phyloP scores from a whole-genome alignment of 2,888 invertebrate species.

The Caenorhabditis afra region DNA sequence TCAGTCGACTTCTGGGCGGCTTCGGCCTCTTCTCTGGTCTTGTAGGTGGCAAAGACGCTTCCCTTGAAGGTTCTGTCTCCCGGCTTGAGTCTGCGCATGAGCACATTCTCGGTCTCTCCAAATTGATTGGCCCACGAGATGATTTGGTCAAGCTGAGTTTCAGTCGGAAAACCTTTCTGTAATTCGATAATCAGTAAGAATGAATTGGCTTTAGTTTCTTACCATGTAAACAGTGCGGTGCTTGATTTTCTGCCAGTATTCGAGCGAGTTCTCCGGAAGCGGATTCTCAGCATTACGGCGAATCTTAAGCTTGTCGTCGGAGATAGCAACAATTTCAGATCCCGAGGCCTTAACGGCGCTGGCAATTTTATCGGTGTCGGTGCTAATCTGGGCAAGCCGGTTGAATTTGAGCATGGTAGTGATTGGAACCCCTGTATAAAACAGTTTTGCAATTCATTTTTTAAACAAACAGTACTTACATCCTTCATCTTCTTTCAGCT shows the following conservation, averaged over 20 bases:
- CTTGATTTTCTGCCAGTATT: conserved; percentile 88
- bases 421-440: conserved; percentile 88
- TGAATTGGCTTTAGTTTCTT: not conserved
- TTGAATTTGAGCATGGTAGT: conserved; percentile 91
- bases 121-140: conserved; percentile 86
- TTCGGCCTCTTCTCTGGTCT: conserved; percentile 88
- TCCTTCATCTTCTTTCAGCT: conserved; percentile 89
- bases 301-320: conserved; percentile 86
- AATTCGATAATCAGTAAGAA: conserved; percentile 39
- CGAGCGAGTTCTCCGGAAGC: conserved; percentile 90
- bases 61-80: conserved; percentile 83
- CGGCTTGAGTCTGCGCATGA: conserved; percentile 81
- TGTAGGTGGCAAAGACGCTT: conserved; percentile 92
- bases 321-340: conserved; percentile 75
- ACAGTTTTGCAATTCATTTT: not conserved
- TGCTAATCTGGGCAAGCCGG: conserved; percentile 86
- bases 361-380: conserved; percentile 86
- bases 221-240: conserved; percentile 88
- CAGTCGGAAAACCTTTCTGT: conserved; percentile 85
- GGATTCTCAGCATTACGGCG: conserved; percentile 87
- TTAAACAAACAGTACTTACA: conserved; percentile 82
- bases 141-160: conserved; percentile 85
- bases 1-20: conserved; percentile 85
- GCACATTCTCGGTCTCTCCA: conserved; percentile 86
- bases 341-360: conserved; percentile 86